These are phyloP conservation scores for Phocides pigmalion DNA, from an alignment of 1,140 invertebrate species.

Conservation along the genomic window DNA sequence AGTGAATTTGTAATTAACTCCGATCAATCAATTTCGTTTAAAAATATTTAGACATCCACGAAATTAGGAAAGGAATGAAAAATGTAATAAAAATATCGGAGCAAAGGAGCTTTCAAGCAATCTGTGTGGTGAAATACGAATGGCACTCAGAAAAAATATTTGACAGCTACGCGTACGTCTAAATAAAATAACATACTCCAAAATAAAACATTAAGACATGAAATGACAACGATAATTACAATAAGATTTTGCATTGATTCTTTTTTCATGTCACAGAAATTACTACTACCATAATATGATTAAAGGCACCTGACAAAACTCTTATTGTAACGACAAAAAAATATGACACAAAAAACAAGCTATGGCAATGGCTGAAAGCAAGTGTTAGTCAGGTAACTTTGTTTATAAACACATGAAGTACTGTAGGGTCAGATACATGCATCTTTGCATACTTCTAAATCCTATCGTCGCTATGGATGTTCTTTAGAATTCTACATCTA, in stretches of 20 bases:
- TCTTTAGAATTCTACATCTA: conserved; percentile 66
- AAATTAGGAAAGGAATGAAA: conserved; percentile 56
- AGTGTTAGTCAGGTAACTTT: conserved; percentile 80
- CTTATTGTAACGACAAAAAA: conserved; percentile 61
- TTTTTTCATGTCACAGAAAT: conserved; percentile 12
- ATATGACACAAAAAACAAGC: conserved; percentile 52
- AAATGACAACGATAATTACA: conserved; percentile 41
- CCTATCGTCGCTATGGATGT: conserved; percentile 59
- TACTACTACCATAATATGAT: conserved; percentile 26
- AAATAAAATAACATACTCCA: conserved; percentile 35
- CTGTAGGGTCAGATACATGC: conserved; percentile 73
- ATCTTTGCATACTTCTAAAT: conserved; percentile 70
- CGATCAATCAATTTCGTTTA: conserved; percentile 43
- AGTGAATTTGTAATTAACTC: conserved; percentile 70
- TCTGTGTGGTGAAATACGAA: conserved; percentile 40
- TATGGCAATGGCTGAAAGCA: conserved; percentile 66
- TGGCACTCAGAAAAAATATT: conserved; percentile 38
- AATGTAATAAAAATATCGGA: conserved; percentile 46
- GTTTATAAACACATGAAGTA: conserved; percentile 84
- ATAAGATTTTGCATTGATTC: conserved; percentile 47
- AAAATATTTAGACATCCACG: conserved; percentile 62
- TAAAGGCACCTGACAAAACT: conserved; percentile 43
- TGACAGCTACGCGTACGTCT: conserved; percentile 36
- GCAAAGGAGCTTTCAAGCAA: conserved; percentile 47
- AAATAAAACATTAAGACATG: conserved; percentile 35